Base-by-base conservation (phyloP, 2,797 vertebrate species). In the Notoglanidium macrostoma region DNA sequence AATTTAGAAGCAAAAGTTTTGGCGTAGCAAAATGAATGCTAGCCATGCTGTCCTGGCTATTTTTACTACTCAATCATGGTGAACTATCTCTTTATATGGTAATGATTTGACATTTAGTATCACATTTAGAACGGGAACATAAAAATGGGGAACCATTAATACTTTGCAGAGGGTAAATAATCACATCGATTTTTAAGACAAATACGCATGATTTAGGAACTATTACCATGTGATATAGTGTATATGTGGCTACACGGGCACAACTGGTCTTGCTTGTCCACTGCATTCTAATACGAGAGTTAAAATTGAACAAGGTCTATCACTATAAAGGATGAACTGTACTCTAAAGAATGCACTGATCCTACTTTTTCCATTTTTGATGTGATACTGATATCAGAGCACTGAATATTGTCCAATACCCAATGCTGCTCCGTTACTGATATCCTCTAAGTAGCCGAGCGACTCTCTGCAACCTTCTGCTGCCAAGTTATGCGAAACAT, bases 1-100 rank as follows among this genome's bases (percentile, higher is more conserved):
- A 90, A 91, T 91, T 94, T 93, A 94, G 94, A 93, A 92, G 89
- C 89, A 88, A 91, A 90, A 91, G 87, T 93, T 93, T 93, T 93
- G 90, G 93, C 93, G 91, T 65, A 51, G 92, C 91, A 91, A 88
- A 90, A 70, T 89, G 91, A 93, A 89, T 93, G 91, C 88, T 10
- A 89, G 89, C 83, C 29, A 92, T 92, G 94, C 88, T 89, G 10
- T 90, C 90, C 87, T 79, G 92, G 91, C 92, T 95, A 94, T 95
- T 95, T 95, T 94, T 94, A 93, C 88, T 92, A 91, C 92, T 90
- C 89, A 74, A 70, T 85, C 72, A 49, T 70, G 84, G 87, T 67
- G 73, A 74, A 72, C 65, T 54, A 63, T 81, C 23, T 78, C 83
- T 87, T 87, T 89, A 86, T 88, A 88, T 89, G 89, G 85, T 40